Percentiles rank a stretch among this genome's conserved stretches.
Conservation (phyloP, 1,140 invertebrate species). For the Camponotus vicinus region DNA sequence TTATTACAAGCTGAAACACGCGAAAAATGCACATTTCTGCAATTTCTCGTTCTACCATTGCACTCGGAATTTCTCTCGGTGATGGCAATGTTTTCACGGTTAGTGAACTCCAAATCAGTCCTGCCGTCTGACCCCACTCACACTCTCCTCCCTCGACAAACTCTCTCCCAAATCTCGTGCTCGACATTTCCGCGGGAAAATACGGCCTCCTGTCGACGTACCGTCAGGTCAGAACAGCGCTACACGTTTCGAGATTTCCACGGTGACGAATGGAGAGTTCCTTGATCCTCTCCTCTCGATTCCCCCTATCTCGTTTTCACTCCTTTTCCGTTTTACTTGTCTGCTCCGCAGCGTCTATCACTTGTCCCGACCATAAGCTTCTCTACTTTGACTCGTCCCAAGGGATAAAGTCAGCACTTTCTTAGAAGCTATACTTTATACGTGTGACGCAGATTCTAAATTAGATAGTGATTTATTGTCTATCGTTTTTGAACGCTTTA, state of each 20-base stretch:
- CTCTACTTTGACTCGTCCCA: conserved; percentile 26
- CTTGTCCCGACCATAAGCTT: conserved; percentile 25
- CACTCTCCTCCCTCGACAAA: conserved; percentile 23
- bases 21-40: conserved; percentile 54
- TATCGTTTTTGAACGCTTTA: neutral
- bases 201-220: conserved; percentile 53
- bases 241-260: conserved; percentile 71
- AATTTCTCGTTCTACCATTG: conserved; percentile 35
- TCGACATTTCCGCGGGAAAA: conserved; percentile 63
- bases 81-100: conserved; percentile 69
- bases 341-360: conserved; percentile 13
- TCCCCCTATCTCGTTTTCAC: conserved; percentile 47
- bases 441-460: conserved; percentile 3
- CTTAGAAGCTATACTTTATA: conserved; percentile 1
- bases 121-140: neutral
- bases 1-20: conserved; percentile 32
- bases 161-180: conserved; percentile 66
- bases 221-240: conserved; percentile 54
- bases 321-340: conserved; percentile 44
- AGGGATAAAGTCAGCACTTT: conserved; percentile 45
- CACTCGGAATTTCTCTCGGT: conserved; percentile 24
- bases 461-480: neutral
- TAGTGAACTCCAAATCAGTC: conserved; percentile 72
- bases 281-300: neutral
- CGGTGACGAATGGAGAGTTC: conserved; percentile 59